Evolutionary conservation across 2,113 vertebrate genomes (phyloP), one percentile per base, ranked within the genome.

Genomic region (Delphinus delphis): DNA sequence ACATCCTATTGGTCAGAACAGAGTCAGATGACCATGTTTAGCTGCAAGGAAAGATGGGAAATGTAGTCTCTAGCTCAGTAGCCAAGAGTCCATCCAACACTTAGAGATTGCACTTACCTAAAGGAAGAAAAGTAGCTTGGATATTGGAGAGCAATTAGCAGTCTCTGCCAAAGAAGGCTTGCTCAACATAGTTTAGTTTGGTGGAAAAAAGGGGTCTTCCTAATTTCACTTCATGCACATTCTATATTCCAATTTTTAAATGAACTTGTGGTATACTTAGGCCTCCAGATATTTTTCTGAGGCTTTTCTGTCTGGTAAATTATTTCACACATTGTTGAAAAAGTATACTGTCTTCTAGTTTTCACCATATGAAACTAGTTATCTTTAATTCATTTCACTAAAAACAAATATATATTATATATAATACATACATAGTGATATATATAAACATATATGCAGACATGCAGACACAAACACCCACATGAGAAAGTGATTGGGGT

Each of bases 301-400:
- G n/a, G 28, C 31, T 91, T 88, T 71, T 84, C 38, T 90, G 8
- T 17, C 23, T 84, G 47, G 20, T 1, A 13, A 74, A 68, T 92
- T 81, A 33, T 82, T 96, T 97, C 50, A 80, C 17, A 73, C 21
- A 33, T 25, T 23, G 21, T 84, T 93, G 70, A 65, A 93, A 91
- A 96, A 28, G 15, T 68, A n/a, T 95, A 65, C 76, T 95, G 41
- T 92, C 18, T 93, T 90, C 6, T 88, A n/a, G 17, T 33, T 82
- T 25, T 47, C 17, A 53, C 7, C 14, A 6, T 53, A 79, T 50
- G 82, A 36, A 58, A 50, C 20, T 26, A 4, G 28, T 91, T 76
- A 62, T 77, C 3, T 65, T 93, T 81, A 67, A 36, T 63, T 80
- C 58, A 63, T 84, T 95, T 83, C 28, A n/a, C 5, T 26, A 91